Evolutionary conservation across 2,888 invertebrate species (phyloP).

Genomic region (Oeneis ivallda): DNA sequence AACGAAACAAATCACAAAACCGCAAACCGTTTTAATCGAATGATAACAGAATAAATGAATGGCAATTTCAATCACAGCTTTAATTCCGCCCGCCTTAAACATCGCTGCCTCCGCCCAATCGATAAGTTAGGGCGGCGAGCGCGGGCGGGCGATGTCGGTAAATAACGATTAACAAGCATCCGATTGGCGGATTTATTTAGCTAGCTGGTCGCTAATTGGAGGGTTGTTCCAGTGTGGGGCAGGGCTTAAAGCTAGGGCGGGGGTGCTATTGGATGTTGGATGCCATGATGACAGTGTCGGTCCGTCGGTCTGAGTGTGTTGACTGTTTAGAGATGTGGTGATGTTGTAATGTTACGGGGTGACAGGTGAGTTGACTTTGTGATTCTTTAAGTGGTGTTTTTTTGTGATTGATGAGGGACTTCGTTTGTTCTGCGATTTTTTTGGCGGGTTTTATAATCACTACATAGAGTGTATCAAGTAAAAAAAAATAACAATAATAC

Average conservation of each 20-base stretch:
- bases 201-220: conserved; percentile 47
- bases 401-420: background rate
- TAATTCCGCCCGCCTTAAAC: conserved; percentile 79
- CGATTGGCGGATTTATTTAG: conserved; percentile 44
- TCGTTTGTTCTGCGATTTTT: background rate
- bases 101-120: conserved; percentile 72
- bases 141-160: conserved; percentile 72
- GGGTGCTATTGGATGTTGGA: conserved; percentile 30
- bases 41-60: conserved; percentile 48
- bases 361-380: conserved; percentile 32
- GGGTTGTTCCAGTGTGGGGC: conserved; percentile 21
- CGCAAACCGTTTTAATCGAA: conserved; percentile 63
- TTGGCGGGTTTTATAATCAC: background rate
- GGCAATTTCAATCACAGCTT: conserved; percentile 69
- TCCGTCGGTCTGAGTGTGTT: conserved; percentile 40
- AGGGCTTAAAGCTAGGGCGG: conserved; percentile 35
- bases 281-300: conserved; percentile 31
- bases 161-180: conserved; percentile 68
- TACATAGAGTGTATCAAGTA: too few relatives aligned
- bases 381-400: background rate
- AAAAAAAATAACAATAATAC: too few relatives aligned
- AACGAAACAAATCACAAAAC: conserved; percentile 46
- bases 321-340: conserved; percentile 29
- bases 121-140: conserved; percentile 66
- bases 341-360: conserved; percentile 25